phyloP scores from a whole-genome alignment of 1,140 invertebrate species.

The Acromyrmex heyeri region DNA sequence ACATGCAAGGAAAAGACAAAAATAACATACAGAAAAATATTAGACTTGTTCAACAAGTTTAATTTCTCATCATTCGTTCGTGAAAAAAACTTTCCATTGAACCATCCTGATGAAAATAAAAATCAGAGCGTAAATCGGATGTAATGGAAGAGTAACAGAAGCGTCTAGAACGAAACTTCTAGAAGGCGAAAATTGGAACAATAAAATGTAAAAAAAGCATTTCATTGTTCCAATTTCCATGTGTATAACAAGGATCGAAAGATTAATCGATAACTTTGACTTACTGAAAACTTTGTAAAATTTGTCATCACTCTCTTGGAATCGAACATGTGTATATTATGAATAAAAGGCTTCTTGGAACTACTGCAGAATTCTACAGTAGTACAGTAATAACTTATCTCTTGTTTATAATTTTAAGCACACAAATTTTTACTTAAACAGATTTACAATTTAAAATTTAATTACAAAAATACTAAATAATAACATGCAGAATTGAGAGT shows the following conservation, averaged over 20 bases:
- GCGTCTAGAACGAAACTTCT: too few relatives aligned
- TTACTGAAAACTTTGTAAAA: constrained; percentile 3
- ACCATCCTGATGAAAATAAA: too few relatives aligned
- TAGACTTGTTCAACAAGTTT: not conserved
- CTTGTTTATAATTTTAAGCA: not conserved
- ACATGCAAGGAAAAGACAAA: not conserved
- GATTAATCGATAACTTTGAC: not conserved
- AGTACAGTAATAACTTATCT: not conserved
- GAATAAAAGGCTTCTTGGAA: not conserved
- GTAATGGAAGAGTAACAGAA: too few relatives aligned
- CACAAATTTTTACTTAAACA: not conserved
- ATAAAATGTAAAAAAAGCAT: too few relatives aligned
- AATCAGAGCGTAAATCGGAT: too few relatives aligned
- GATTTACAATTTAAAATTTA: not conserved
- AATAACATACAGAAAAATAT: not conserved
- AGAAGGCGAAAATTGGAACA: too few relatives aligned
- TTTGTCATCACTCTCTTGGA: not conserved
- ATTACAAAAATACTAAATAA: not conserved
- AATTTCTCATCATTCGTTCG: not conserved
- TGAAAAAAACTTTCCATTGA: not conserved
- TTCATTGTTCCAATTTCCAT: not conserved
- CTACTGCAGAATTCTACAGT: not conserved
- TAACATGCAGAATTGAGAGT: not conserved
- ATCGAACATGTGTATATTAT: not conserved
- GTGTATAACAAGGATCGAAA: not conserved